Evolutionary conservation across 1,140 invertebrate genomes (phyloP).

Genomic region (Drosophila orosa): DNA sequence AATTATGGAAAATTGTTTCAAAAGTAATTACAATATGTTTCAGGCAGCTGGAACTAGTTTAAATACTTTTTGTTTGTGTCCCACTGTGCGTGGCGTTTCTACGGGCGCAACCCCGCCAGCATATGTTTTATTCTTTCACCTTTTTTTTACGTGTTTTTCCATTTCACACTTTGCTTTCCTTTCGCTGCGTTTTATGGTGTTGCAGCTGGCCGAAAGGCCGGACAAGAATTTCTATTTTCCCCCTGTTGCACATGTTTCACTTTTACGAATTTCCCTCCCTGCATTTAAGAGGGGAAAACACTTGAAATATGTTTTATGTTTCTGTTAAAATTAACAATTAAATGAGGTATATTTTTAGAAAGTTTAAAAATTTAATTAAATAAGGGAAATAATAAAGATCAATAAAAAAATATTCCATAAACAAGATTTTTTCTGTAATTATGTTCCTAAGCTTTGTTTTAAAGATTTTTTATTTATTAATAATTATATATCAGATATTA

Average conservation of each 20-base stretch:
- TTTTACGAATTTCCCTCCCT: slow-evolving; percentile 44
- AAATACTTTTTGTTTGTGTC: slow-evolving; percentile 10
- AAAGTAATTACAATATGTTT: neutral
- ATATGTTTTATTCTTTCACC: slow-evolving; percentile 42
- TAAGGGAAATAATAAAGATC: neutral
- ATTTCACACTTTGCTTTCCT: slow-evolving; percentile 41
- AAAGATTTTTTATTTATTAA: too few relatives aligned
- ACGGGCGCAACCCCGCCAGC: slow-evolving; percentile 14
- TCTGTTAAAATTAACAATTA: too few relatives aligned
- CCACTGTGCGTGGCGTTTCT: slow-evolving; percentile 31
- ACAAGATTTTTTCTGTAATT: neutral
- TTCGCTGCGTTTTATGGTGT: slow-evolving; percentile 21
- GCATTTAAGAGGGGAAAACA: neutral
- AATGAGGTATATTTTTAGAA: neutral
- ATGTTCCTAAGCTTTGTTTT: neutral
- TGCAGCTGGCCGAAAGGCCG: slow-evolving; percentile 30
- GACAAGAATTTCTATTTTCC: slow-evolving; percentile 25
- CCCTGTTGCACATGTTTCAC: slow-evolving; percentile 37
- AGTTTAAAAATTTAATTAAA: neutral
- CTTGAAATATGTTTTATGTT: neutral
- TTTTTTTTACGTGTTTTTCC: slow-evolving; percentile 49
- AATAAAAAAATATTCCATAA: neutral
- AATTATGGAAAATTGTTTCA: too few relatives aligned
- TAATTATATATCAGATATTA: neutral
- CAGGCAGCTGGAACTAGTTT: neutral